These are phyloP conservation scores for Lerema accius DNA, from an alignment of 1,140 invertebrate species.

Conservation along the genomic window DNA sequence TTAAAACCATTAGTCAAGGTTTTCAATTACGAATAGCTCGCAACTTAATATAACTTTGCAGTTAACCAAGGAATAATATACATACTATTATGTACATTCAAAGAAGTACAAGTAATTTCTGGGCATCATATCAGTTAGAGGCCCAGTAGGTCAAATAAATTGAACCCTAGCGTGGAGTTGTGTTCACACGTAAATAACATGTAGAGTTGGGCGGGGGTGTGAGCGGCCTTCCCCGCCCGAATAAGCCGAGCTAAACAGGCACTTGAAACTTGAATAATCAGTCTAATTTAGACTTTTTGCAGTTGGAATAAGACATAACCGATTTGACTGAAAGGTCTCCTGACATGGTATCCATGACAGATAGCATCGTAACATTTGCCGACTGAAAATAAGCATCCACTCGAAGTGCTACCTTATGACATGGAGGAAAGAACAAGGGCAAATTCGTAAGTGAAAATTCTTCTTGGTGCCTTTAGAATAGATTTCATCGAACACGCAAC, in stretches of 20 bases:
- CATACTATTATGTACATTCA: neutral
- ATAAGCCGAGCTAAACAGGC: slow-evolving; percentile 24
- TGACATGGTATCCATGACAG: slow-evolving; percentile 45
- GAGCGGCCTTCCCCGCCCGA: slow-evolving; percentile 44
- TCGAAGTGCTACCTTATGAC: slow-evolving; percentile 56
- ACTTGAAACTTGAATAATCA: slow-evolving; percentile 11
- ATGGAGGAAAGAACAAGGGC: slow-evolving; percentile 48
- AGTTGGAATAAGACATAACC: slow-evolving; percentile 17
- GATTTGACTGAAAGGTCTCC: slow-evolving; percentile 19
- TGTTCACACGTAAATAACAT: slow-evolving; percentile 82
- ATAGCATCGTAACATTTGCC: slow-evolving; percentile 57
- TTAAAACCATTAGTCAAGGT: too few species aligned
- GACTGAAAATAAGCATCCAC: slow-evolving; percentile 54
- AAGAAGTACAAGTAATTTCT: slow-evolving; percentile 51
- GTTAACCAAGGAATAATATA: too few species aligned
- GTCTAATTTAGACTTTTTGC: slow-evolving; percentile 33
- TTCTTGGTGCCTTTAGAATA: slow-evolving; percentile 47
- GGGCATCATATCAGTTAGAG: slow-evolving; percentile 75
- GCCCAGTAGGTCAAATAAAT: slow-evolving; percentile 82
- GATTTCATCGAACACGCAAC: slow-evolving; percentile 72
- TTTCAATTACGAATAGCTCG: too few species aligned
- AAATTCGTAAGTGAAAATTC: slow-evolving; percentile 21
- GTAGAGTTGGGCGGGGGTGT: slow-evolving; percentile 66
- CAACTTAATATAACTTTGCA: too few species aligned
- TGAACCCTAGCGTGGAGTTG: slow-evolving; percentile 75